Evolutionary conservation across 2,113 vertebrate species (phyloP).

Genomic region (human (Homo sapiens)): GRCh38 chr1:66694501-66695000

Average conservation of each 20-base stretch:
- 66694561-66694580: conserved; percentile 78
- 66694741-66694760: conserved; percentile 68
- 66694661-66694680: conserved; percentile 19
- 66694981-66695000: conserved; percentile 50
- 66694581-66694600: conserved; percentile 65
- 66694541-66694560: conserved; percentile 75
- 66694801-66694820: neutral
- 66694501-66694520: conserved; percentile 89
- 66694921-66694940: conserved; percentile 14
- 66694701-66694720: conserved; percentile 86
- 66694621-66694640: conserved; percentile 49
- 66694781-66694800: conserved; percentile 54
- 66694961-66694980: neutral
- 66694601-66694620: conserved; percentile 68
- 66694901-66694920: conserved; percentile 22
- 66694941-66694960: conserved; percentile 47
- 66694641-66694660: conserved; percentile 21
- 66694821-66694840: neutral
- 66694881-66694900: conserved; percentile 55
- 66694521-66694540: conserved; percentile 51
- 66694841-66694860: neutral
- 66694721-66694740: conserved; percentile 56
- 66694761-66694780: conserved; percentile 38
- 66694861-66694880: conserved; percentile 48
- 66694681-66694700: conserved; percentile 57